Conservation (phyloP, 2,888 invertebrate genomes). For the Scaptomyza parva region DNA sequence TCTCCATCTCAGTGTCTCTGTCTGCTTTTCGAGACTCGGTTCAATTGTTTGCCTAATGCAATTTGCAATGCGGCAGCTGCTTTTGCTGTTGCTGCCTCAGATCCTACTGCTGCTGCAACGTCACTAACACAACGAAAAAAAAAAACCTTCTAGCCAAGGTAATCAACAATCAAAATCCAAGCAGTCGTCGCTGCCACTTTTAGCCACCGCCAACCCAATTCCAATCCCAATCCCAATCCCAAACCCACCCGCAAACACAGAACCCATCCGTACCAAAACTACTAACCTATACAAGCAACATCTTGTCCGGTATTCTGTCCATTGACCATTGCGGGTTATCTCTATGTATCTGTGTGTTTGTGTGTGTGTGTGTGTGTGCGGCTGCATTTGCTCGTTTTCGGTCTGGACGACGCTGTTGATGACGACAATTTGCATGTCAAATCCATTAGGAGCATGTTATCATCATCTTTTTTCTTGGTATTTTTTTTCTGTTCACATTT, state of each 20-base stretch:
- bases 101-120: not conserved
- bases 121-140: constrained; percentile 6
- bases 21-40: constrained; percentile 13
- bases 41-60: constrained; percentile 70
- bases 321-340: constrained; percentile 24
- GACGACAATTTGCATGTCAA: constrained; percentile 71
- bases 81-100: not conserved
- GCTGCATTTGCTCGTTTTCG: constrained; percentile 52
- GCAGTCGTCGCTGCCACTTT: constrained; percentile 28
- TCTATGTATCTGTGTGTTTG: too few species aligned
- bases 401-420: constrained; percentile 53
- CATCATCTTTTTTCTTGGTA: constrained; percentile 40
- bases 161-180: constrained; percentile 66
- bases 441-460: constrained; percentile 70
- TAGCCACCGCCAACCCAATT: not conserved
- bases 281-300: constrained; percentile 1
- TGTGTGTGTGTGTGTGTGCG: too few species aligned
- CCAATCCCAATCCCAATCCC: not conserved
- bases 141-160: constrained; percentile 37
- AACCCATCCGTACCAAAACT: too few species aligned
- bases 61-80: constrained; percentile 44
- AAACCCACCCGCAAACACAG: not conserved
- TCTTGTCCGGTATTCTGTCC: constrained; percentile 7
- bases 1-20: not conserved
- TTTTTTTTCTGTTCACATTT: too few species aligned